Percentiles rank a stretch among this genome's conserved stretches.
Evolutionary conservation across 2,113 vertebrate species (phyloP).

Genomic region (Atrichornis clamosus): DNA sequence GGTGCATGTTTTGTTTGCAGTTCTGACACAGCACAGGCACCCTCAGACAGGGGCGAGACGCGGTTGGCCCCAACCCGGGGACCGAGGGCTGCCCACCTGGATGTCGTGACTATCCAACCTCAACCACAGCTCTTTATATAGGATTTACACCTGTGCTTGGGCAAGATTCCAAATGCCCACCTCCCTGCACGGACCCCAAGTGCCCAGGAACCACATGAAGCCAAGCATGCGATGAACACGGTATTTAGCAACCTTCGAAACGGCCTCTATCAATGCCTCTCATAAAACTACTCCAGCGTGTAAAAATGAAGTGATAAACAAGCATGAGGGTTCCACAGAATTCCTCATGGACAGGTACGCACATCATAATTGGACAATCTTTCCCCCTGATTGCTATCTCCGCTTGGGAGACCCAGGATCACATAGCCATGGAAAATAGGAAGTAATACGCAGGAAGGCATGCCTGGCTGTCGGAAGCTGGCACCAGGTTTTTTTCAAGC

Average conservation of each 20-base stretch:
- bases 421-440: background rate
- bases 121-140: background rate
- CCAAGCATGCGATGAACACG: background rate
- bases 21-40: background rate
- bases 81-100: rapidly evolving
- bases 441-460: background rate
- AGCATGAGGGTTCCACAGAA: background rate
- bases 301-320: background rate
- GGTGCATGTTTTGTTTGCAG: background rate
- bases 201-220: background rate
- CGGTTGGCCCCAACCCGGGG: background rate
- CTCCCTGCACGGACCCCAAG: background rate
- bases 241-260: background rate
- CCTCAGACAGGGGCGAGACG: background rate
- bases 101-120: background rate
- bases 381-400: background rate
- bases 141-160: background rate
- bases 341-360: background rate
- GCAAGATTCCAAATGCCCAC: background rate
- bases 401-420: conserved; percentile 2
- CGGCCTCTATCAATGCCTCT: background rate
- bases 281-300: background rate
- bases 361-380: background rate
- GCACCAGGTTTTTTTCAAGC: background rate
- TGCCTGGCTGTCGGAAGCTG: background rate